Evolutionary conservation across 2,113 vertebrate species (phyloP), one percentile per base, ranked within the genome.

Genomic region (Protomyctophum bolini): DNA sequence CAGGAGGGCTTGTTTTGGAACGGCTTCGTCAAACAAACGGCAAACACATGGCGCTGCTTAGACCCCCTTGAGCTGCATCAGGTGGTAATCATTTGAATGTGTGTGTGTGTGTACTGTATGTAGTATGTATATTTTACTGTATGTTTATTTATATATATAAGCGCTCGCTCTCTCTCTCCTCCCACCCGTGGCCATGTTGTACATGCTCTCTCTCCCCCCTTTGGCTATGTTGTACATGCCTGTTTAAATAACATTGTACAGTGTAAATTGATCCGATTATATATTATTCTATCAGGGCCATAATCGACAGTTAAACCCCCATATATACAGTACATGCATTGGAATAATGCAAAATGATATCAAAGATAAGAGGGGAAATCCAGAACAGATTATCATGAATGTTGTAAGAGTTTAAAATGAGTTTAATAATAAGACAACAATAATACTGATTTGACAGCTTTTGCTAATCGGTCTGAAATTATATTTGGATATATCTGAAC

Each of bases 141-240:
- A 51, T 71, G 63, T 83, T 76, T 91, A 87, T 91, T 91, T 92
- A 92, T 92, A 86, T 92, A 86, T 72, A 12, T 8, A 29, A 47
- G 8, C 52, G 47, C 55, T 62, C 47, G 8, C 2, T 68, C 21
- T 60, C n/a, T 60, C n/a, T 80, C 46, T 76, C 86, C 48, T 72
- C 5, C 21, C 21, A 21, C 21, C 21, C 21, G 21, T 58, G 46
- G 15, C 58, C 3, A 8, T 80, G 72, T 81, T 84, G 66, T 75
- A 84, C 56, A 56, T 75, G 73, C 86, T 75, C 2, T 68, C 21
- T 60, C n/a, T 60, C n/a, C 78, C 46, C 77, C 86, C 48, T 74
- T 41, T 58, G 46, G 15, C 58, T 2, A 8, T 80, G 72, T 81
- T 84, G 66, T 75, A 84, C 56, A 56, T 75, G 73, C 86, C 73